phyloP scores from a whole-genome alignment of 2,113 vertebrate species.

The Centropristis striata region DNA sequence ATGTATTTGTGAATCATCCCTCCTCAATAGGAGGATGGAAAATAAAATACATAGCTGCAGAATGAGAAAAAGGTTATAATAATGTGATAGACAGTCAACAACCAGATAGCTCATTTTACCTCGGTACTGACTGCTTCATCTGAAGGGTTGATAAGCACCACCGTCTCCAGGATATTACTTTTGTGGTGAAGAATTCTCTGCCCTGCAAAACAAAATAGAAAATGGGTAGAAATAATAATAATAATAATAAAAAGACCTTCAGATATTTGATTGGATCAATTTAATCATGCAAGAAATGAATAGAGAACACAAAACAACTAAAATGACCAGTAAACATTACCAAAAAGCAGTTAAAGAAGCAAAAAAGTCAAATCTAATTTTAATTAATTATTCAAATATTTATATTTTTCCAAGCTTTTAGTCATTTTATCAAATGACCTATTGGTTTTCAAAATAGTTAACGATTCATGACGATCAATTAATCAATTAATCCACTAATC shows the following conservation, averaged over 20 bases:
- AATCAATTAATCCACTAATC: not conserved
- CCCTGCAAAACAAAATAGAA: slow-evolving; percentile 83
- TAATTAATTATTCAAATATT: no score
- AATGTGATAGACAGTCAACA: not conserved
- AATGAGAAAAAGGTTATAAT: not conserved
- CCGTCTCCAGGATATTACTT: slow-evolving; percentile 95
- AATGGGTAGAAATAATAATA: not conserved
- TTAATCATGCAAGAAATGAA: no score
- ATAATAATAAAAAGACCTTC: not conserved
- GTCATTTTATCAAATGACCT: not conserved
- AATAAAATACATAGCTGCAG: not conserved
- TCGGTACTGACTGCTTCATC: slow-evolving; percentile 97
- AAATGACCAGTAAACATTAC: not conserved
- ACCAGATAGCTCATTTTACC: slow-evolving; percentile 71
- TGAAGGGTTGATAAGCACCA: slow-evolving; percentile 97
- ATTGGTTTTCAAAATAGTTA: not conserved
- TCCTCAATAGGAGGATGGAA: not conserved
- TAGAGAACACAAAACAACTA: no score
- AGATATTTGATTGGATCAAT: not conserved
- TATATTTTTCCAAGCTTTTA: no score
- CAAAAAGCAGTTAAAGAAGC: no score
- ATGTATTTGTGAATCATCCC: slow-evolving; percentile 7
- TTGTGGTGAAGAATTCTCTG: slow-evolving; percentile 98
- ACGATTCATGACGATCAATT: not conserved
- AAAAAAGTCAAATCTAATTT: no score